phyloP scores from a whole-genome alignment of 2,888 invertebrate species.

The Cyrtodaria siliqua region DNA sequence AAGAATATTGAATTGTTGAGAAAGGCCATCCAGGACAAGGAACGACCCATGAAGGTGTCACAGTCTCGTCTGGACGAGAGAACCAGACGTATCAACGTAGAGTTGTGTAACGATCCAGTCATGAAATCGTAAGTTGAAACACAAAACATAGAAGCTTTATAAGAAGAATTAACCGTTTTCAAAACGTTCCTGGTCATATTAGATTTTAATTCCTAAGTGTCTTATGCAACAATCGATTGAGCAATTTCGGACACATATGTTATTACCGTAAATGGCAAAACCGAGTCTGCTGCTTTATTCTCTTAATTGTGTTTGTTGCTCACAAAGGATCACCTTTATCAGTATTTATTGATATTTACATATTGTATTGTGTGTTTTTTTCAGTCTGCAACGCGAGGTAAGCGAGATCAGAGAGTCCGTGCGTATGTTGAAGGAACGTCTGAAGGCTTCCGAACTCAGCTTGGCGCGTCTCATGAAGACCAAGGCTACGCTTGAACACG shows the following conservation, averaged over 20 bases:
- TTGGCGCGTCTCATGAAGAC: slow-evolving; percentile 90
- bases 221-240: no score
- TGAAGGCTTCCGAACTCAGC: slow-evolving; percentile 88
- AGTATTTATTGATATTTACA: no score
- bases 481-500: slow-evolving; percentile 93
- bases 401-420: slow-evolving; percentile 94
- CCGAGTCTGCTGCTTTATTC: no score
- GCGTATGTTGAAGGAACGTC: slow-evolving; percentile 92
- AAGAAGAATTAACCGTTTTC: no score
- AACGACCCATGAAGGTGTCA: slow-evolving; percentile 86
- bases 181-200: no score
- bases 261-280: no score
- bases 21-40: slow-evolving; percentile 96
- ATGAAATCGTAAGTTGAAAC: slow-evolving; percentile 92
- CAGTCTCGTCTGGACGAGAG: slow-evolving; percentile 96
- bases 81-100: slow-evolving; percentile 94
- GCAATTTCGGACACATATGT: no score
- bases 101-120: slow-evolving; percentile 95
- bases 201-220: no score
- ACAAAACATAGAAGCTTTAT: no score
- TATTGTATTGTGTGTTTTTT: no score
- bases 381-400: slow-evolving; percentile 94
- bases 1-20: slow-evolving; percentile 94
- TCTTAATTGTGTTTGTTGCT: no score
- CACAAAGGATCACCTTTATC: no score